Evolutionary conservation across 1,140 invertebrate species (phyloP), one percentile per base, ranked within the genome.

Genomic region (Drosophila bocki): DNA sequence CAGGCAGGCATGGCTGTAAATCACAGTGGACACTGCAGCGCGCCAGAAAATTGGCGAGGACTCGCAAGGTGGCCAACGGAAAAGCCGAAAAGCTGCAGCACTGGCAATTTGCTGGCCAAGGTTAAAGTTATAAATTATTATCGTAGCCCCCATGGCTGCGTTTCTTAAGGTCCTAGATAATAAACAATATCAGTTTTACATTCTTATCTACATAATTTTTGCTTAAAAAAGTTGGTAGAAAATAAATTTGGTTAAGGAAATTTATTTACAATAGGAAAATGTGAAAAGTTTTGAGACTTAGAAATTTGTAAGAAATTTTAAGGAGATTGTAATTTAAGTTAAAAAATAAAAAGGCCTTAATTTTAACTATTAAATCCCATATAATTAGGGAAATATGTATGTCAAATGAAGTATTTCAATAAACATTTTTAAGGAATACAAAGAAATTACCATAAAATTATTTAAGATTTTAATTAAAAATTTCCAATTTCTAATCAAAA

Each of bases 121-220:
- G 76, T 86, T 70, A 88, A 75, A 90, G 79, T 80, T 84, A 88
- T 90, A 88, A 88, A 90, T 88, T 88, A 78, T 61, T 58, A 67
- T 68, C 57, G 63, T 8, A 22, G 19, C 19, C 44, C 19, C 22
- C 41, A 29, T 78, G 60, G 32, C 61, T 51, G 75, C 15, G 69
- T 67, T 41, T 35, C 48, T 29, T 54, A 11, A 42, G 35, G 39
- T 35, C 44, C 51, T 17, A 68, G 64, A 70, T 70, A 70, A 70
- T 54, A 32, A 68, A 42, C 37, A 51, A 51, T 64, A 65, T 39
- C 42, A n/a, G 61, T 42, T 22, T 17, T 26, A 32, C 35, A 42
- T 29, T 35, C 17, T 60, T 37, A 54, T 60, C 17, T 13, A 12
- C 13, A 59, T 26, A 32, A 26, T 9, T 37, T 54, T 22, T 19